These are phyloP conservation scores for Arctocebus calabarensis DNA, from an alignment of 2,797 vertebrate genomes.

Conservation along the genomic window DNA sequence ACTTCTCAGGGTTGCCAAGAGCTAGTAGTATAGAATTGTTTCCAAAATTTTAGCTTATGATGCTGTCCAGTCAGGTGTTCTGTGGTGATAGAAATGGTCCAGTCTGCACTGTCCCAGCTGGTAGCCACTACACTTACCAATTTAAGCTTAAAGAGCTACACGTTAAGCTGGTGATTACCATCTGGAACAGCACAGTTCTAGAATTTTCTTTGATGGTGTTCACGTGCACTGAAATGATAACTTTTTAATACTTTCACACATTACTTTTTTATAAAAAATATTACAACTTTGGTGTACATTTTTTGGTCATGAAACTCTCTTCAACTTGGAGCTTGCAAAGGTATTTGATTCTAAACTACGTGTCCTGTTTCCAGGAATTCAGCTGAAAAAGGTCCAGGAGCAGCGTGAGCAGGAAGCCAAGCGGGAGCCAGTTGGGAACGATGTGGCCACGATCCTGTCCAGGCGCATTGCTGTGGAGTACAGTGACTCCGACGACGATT, in stretches of 20 bases:
- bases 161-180: fast-evolving
- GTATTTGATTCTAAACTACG: background rate
- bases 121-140: background rate
- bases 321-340: background rate
- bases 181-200: background rate
- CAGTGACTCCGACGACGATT: conserved; percentile 98
- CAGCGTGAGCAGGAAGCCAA: conserved; percentile 98
- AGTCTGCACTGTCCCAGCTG: fast-evolving
- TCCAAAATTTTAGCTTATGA: background rate
- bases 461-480: conserved; percentile 98
- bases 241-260: background rate
- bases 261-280: background rate
- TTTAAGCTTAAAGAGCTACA: background rate
- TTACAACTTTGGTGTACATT: background rate
- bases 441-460: conserved; percentile 97
- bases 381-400: conserved; percentile 98
- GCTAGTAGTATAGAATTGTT: no score
- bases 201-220: background rate
- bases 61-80: background rate
- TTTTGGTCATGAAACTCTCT: background rate
- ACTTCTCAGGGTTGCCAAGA: background rate
- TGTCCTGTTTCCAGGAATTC: conserved; percentile 91
- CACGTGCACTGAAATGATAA: background rate
- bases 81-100: background rate
- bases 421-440: conserved; percentile 95